A percentile compares a stretch with the other conserved stretches of the same genome.
Evolutionary conservation across 1,140 invertebrate species (phyloP).

Genomic region (Drosophila repleta): DNA sequence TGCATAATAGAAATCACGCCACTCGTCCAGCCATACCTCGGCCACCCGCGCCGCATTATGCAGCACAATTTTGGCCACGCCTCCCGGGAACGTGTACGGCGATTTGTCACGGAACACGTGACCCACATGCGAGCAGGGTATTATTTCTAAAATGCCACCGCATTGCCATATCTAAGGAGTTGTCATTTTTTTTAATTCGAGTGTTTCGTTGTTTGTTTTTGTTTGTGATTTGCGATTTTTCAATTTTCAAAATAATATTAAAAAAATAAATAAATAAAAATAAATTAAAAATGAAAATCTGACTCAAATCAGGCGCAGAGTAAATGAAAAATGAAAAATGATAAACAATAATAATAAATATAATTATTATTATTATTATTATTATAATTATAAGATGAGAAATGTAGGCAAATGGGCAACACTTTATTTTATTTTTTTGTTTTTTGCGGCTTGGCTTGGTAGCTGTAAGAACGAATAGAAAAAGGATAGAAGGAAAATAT

Average conservation of each 20-base stretch:
- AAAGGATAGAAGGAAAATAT: slow-evolving; percentile 24
- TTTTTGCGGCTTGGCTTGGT: slow-evolving; percentile 67
- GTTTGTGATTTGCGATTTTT: slow-evolving; percentile 35
- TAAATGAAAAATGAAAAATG: not conserved
- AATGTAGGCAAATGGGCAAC: slow-evolving; percentile 36
- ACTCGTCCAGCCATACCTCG: slow-evolving; percentile 99
- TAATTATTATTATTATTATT: slow-evolving; percentile 38
- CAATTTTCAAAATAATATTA: slow-evolving; percentile 22
- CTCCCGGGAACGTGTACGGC: slow-evolving; percentile 99
- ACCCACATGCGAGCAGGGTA: slow-evolving; percentile 97
- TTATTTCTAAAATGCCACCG: slow-evolving; percentile 97
- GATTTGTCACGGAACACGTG: slow-evolving; percentile 99
- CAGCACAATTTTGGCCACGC: slow-evolving; percentile 97
- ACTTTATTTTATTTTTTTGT: slow-evolving; percentile 30
- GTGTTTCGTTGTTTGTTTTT: slow-evolving; percentile 54
- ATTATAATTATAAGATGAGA: slow-evolving; percentile 35
- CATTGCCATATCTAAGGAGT: slow-evolving; percentile 97
- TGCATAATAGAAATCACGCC: slow-evolving; percentile 99
- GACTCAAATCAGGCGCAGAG: slow-evolving; percentile 22
- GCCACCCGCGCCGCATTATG: slow-evolving; percentile 98
- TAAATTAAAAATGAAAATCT: slow-evolving; percentile 16
- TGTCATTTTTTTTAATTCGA: slow-evolving; percentile 41
- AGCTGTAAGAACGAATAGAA: slow-evolving; percentile 55
- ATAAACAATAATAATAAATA: slow-evolving; percentile 2
- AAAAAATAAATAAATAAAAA: slow-evolving; percentile 14